These are phyloP conservation scores for Amblyraja radiata DNA, from an alignment of 2,797 vertebrate genomes.

Conservation along the genomic window DNA sequence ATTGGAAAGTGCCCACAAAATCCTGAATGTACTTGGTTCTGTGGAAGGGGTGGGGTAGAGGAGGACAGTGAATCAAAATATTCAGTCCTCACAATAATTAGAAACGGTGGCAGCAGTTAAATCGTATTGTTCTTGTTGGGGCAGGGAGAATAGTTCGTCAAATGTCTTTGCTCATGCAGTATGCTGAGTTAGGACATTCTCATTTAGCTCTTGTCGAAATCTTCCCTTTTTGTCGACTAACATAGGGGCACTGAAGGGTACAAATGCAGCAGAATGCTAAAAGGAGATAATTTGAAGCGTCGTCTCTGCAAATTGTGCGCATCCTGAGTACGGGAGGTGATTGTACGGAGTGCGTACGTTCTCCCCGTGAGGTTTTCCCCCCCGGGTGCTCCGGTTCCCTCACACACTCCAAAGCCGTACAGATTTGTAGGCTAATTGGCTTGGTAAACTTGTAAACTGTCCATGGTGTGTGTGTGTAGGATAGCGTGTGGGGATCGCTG, in stretches of 20 bases:
- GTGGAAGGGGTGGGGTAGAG: neutral
- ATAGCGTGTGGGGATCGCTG: no score
- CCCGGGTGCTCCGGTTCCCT: no score
- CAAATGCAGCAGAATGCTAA: neutral
- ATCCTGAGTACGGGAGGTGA: no score
- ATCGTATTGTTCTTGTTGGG: neutral
- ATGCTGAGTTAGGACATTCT: neutral
- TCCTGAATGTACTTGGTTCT: neutral
- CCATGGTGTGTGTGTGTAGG: no score
- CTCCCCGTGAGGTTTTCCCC: no score
- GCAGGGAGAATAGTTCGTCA: neutral
- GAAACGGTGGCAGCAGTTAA: neutral
- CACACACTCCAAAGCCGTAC: no score
- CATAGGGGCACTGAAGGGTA: neutral
- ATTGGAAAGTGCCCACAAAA: neutral
- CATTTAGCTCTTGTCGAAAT: neutral
- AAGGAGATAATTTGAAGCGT: neutral
- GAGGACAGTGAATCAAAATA: neutral
- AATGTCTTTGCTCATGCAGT: neutral
- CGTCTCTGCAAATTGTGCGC: neutral
- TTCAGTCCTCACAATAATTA: neutral
- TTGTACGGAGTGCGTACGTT: no score
- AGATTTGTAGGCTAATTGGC: no score
- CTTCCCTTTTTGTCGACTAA: neutral
- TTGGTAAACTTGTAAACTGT: no score